phyloP scores from a whole-genome alignment of 2,113 vertebrate species.

The Dasyprocta punctata region DNA sequence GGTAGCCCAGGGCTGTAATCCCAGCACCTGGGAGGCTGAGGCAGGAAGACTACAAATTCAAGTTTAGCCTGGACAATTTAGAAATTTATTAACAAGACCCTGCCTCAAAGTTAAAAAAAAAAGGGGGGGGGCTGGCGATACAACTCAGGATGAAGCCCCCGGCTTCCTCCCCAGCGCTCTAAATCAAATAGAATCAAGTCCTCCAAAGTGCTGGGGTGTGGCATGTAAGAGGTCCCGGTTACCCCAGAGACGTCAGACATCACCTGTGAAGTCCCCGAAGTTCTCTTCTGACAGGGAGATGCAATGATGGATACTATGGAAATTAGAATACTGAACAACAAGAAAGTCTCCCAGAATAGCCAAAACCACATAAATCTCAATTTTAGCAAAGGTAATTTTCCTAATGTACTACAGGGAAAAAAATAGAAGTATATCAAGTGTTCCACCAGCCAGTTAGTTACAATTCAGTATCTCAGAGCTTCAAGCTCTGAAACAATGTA shows the following conservation, averaged over 20 bases:
- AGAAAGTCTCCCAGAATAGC: not conserved
- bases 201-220: not conserved
- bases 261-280: not conserved
- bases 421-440: not conserved
- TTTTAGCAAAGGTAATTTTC: not conserved
- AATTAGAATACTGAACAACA: not conserved
- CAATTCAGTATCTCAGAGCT: not conserved
- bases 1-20: not conserved
- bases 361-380: not conserved
- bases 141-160: not conserved
- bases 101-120: not conserved
- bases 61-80: no score
- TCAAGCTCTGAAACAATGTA: not conserved
- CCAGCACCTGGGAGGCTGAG: not conserved
- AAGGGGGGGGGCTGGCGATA: no score
- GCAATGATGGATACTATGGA: not conserved
- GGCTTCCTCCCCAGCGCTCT: not conserved
- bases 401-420: not conserved
- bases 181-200: not conserved
- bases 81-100: no score
- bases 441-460: not conserved
- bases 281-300: constrained; percentile 17
- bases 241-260: not conserved
- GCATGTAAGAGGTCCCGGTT: not conserved
- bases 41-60: no score